Evolutionary conservation across 1,140 invertebrate genomes (phyloP).

Genomic region (Proctacanthus coquilletti): DNA sequence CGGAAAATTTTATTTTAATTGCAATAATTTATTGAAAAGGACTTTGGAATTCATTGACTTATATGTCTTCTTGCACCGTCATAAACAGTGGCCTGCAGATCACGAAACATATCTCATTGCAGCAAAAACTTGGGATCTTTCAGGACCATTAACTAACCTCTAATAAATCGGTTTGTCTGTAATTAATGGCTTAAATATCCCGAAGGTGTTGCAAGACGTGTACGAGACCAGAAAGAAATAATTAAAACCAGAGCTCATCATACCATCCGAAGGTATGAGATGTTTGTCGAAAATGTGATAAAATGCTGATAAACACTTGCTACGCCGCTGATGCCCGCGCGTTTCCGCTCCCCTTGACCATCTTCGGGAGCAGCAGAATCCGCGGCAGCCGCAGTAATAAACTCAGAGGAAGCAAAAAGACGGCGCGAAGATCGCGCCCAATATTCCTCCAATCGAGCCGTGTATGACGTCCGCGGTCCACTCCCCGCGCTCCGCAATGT

Average conservation of each 20-base stretch:
- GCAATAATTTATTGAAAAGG: too few species aligned
- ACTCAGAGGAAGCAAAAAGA: not conserved
- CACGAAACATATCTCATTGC: too few species aligned
- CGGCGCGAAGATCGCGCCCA: not conserved
- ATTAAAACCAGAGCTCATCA: not conserved
- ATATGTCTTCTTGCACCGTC: too few species aligned
- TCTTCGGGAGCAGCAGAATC: not conserved
- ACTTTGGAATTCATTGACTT: too few species aligned
- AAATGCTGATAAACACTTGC: constrained; percentile 1
- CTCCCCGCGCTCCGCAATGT: too few species aligned
- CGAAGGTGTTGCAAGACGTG: not conserved
- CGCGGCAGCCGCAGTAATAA: not conserved
- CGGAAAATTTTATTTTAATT: too few species aligned
- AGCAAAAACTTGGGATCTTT: too few species aligned
- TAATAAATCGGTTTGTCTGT: too few species aligned
- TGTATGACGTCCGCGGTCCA: too few species aligned
- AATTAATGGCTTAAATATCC: constrained; percentile 1
- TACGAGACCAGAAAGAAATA: not conserved
- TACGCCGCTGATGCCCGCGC: not conserved
- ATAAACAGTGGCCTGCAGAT: too few species aligned
- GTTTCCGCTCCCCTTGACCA: not conserved
- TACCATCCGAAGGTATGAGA: not conserved
- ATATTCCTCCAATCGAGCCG: too few species aligned
- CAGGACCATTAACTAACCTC: too few species aligned
- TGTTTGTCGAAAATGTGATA: constrained; percentile 1